Conservation (phyloP, 30 jellyfish, hydroid and myxozoan species). For the Pseudorhiza aurosa region DNA sequence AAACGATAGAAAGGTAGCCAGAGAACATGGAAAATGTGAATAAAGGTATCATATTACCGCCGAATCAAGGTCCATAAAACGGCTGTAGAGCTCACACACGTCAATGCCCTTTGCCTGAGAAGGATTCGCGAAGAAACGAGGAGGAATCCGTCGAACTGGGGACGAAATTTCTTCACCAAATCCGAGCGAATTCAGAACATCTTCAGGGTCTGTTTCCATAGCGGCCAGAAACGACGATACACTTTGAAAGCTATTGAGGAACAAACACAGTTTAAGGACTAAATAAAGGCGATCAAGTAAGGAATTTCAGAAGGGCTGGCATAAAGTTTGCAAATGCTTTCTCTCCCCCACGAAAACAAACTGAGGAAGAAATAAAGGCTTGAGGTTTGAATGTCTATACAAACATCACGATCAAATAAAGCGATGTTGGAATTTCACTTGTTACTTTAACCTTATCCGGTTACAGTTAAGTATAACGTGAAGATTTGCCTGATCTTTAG, state of each 20-base stretch:
- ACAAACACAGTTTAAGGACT: not conserved
- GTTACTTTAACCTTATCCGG: not conserved
- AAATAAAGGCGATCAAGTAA: not conserved
- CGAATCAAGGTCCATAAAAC: constrained; percentile 20
- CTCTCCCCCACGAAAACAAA: not conserved
- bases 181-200: constrained; percentile 52
- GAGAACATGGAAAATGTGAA: no score
- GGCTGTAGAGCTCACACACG: constrained; percentile 21
- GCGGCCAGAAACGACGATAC: constrained; percentile 65
- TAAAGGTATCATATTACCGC: constrained; percentile 6
- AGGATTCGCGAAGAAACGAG: constrained; percentile 49
- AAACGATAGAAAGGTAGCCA: no score
- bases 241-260: constrained; percentile 27
- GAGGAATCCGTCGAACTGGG: constrained; percentile 48
- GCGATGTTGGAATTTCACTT: not conserved
- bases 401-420: not conserved
- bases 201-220: constrained; percentile 71
- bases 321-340: not conserved
- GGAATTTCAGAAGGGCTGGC: not conserved
- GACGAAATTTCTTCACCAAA: constrained; percentile 36
- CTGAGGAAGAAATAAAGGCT: not conserved
- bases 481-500: no score
- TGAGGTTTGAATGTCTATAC: not conserved
- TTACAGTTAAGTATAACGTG: not conserved
- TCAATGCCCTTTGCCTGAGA: constrained; percentile 73